These are phyloP conservation scores for Limenitis camilla DNA, from an alignment of 2,888 invertebrate species.

Conservation along the genomic window DNA sequence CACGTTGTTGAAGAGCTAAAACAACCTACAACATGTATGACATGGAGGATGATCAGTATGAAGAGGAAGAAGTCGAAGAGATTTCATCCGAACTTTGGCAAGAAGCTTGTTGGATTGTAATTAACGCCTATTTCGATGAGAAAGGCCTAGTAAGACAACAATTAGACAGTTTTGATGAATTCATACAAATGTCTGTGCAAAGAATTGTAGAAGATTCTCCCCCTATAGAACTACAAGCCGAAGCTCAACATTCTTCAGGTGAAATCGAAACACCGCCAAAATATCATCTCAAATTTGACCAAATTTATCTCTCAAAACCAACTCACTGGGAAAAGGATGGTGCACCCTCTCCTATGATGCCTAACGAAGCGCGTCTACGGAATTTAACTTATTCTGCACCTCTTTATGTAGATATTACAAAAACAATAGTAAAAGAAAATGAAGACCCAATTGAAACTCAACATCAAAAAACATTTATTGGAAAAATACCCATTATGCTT, in stretches of 20 bases:
- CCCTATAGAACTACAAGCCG: constrained; percentile 96
- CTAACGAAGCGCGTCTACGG: constrained; percentile 97
- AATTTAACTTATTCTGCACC: constrained; percentile 99
- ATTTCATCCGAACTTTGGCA: constrained; percentile 99
- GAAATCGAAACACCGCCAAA: constrained; percentile 93
- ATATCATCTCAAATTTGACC: constrained; percentile 97
- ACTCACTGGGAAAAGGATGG: constrained; percentile 99
- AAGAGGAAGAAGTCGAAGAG: constrained; percentile 94
- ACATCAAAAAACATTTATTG: constrained; percentile 83
- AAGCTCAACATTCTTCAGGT: constrained; percentile 96
- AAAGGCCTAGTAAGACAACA: constrained; percentile 99
- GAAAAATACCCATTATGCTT: constrained; percentile 99
- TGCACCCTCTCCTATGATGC: constrained; percentile 99
- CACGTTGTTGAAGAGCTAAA: neutral
- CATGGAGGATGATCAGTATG: constrained; percentile 76
- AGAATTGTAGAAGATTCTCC: constrained; percentile 99
- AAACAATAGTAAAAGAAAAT: constrained; percentile 93
- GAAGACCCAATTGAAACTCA: constrained; percentile 91
- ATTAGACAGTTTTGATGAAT: constrained; percentile 99
- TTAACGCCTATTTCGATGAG: constrained; percentile 99
- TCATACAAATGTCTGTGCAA: constrained; percentile 99
- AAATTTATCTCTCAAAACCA: constrained; percentile 98
- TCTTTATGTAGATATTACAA: constrained; percentile 98
- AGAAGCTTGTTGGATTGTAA: constrained; percentile 99
- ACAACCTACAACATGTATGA: constrained; percentile 53